Evolutionary conservation across 2,888 invertebrate genomes (phyloP), one percentile per base, ranked within the genome.

Genomic region (Plemyria rubiginata): DNA sequence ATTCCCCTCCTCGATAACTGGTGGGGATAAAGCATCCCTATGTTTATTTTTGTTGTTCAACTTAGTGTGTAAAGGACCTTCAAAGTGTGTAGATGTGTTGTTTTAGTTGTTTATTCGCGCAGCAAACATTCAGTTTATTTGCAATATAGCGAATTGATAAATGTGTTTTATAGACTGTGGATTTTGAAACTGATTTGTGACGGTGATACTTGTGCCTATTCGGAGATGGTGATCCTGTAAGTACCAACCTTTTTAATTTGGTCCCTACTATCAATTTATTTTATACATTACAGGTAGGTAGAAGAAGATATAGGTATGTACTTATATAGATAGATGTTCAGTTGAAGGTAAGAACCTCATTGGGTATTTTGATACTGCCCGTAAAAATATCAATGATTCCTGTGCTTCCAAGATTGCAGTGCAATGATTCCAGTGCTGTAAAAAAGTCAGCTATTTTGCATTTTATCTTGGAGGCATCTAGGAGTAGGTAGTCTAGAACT

Each of bases 181-280:
- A 63, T 62, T 61, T 66, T 65, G 64, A 65, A 62, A 66, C 64
- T 71, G 74, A 73, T 68, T 81, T 81, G 84, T 84, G 85, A 79
- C 74, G 76, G 80, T 82, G 84, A 72, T 73, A 68, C 69, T 69
- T 62, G 67, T 65, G 76, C 73, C 67, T 80, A 51, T 78, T 78
- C 80, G 87, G 92, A 91, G 73, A 92, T 92, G 92, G 92, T 92
- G 85, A 88, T 92, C 81, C 86, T 91, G 92, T 92, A 84, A 91
- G 92, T 92, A 81, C 58, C 46, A 41, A 41, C 53, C 13, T 53
- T 53, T 57, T 46, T 52, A 41, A 16, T 50, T 40, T 45, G 38
- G 0, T 43, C 12, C n/a, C 1, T 22, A 22, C 22, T 22, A 22
- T 22, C 22, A 22, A 22, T 22, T 22, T 22, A 22, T 22, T 22